Conservation (phyloP, 2,797 vertebrate genomes). For the Fistularia tabacaria region DNA sequence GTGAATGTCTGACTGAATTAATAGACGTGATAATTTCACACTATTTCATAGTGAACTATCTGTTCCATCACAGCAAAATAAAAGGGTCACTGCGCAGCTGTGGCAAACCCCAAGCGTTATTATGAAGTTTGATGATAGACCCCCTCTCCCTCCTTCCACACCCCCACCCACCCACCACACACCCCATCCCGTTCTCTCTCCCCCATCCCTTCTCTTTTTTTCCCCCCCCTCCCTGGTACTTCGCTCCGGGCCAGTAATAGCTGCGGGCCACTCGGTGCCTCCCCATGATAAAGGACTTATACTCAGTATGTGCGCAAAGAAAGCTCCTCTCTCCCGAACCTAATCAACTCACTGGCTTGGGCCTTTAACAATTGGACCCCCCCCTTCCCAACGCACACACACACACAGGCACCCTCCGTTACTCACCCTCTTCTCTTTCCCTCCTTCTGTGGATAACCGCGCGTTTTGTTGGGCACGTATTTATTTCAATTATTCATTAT, state of each 20-base stretch:
- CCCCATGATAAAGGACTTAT: constrained; percentile 98
- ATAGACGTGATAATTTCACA: constrained; percentile 99
- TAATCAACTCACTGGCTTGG: constrained; percentile 84
- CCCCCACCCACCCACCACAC: not conserved
- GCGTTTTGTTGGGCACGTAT: constrained; percentile 1
- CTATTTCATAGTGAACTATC: constrained; percentile 89
- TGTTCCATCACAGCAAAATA: constrained; percentile 86
- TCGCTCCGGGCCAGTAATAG: constrained; percentile 87
- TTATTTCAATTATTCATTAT: constrained; percentile 3
- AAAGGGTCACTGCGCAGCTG: constrained; percentile 98
- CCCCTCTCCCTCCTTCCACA: constrained; percentile 39
- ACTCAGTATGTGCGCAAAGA: constrained; percentile 74
- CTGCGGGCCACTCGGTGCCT: constrained; percentile 91
- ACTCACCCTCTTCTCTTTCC: not conserved
- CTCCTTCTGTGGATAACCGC: constrained; percentile 8
- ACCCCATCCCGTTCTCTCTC: not conserved
- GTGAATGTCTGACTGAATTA: constrained; percentile 91
- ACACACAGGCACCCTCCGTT: constrained; percentile 5
- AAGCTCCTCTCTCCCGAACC: constrained; percentile 76
- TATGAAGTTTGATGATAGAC: constrained; percentile 92
- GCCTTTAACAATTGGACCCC: constrained; percentile 63
- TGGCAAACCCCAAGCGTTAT: constrained; percentile 85
- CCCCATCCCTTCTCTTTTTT: constrained; percentile 64
- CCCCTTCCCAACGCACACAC: constrained; percentile 1
- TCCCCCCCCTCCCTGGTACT: constrained; percentile 74